Evolutionary conservation across 2,888 invertebrate genomes (phyloP), one percentile per base, ranked within the genome.

Genomic region (Stegophylla sp.): DNA sequence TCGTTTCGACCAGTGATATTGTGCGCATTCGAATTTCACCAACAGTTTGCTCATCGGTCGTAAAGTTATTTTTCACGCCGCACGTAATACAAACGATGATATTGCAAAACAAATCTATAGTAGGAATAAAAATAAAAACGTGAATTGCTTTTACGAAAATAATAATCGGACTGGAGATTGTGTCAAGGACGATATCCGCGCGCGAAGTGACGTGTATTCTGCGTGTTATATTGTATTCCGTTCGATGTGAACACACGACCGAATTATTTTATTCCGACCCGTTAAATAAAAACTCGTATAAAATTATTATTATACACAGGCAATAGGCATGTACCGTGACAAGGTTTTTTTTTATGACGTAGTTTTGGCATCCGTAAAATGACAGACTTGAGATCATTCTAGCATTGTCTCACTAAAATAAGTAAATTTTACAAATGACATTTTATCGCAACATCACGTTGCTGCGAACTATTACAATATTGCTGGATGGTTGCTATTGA

Each of bases 131-230:
- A 51, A 59, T 59, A 59, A 23, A 17, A 73, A 73, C 59, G 43
- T 73, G 43, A 73, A 59, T 59, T 59, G 59, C 72, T 26, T 73
- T 73, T 43, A 56, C 7, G 12, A 73, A 56, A 59, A 59, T 63
- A 56, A 23, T 59, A 73, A 59, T 13, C 15, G n/a, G 23, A 56
- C 51, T 23, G 12, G 53, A 56, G 59, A 73, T 73, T 45, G 73
- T 73, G 73, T 73, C 73, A 73, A 73, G 73, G 73, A 73, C 59
- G 28, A 7, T n/a, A n/a, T 26, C 20, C 15, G n/a, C 7, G 41
- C 7, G 53, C 53, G n/a, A n/a, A n/a, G n/a, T n/a, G n/a, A n/a
- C n/a, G n/a, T n/a, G n/a, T n/a, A n/a, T n/a, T 34, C 34, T 34
- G 34, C n/a, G n/a, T n/a, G n/a, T n/a, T n/a, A n/a, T n/a, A n/a